Base-by-base conservation (phyloP, 2,113 vertebrate genomes). In the Alces alces region DNA sequence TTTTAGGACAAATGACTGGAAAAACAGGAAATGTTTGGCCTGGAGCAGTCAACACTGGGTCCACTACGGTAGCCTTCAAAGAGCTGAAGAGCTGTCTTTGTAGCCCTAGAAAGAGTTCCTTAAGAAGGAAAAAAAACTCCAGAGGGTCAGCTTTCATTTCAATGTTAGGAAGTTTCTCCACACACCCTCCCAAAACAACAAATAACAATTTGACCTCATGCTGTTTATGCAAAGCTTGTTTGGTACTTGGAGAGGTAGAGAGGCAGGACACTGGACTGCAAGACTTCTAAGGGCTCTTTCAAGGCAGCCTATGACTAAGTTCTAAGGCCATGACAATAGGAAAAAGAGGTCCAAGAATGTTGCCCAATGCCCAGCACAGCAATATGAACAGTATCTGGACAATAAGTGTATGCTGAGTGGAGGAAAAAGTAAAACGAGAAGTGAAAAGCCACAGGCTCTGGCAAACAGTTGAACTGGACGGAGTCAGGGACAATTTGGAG, bases 21-120 rank as follows among this genome's bases (percentile, higher is more conserved):
- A 96, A 96, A 96, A 96, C 87, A 97, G 84, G 80, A 97, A 95
- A 88, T 78, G n/a, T 70, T 28, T 96, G 87, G 39, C 80, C 73
- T 78, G 57, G 70, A 76, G 83, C 94, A 79, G 16, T 83, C 39
- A 58, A 91, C 27, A 15, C 79, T 79, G 66, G 30, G 57, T 66
- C 47, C 43, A 79, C 23, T 39, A 43, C 6, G 6, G 80, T 13
- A 80, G 80, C 87, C 55, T 89, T 95, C 78, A 96, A 83, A 52
- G 43, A 83, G 58, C n/a, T 91, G 50, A 55, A 88, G 57, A 91
- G 12, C 36, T 80, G 7, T 90, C 90, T 97, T 92, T 92, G 87
- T 87, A 89, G 79, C 89, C 58, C 97, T 80, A 97, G 78, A 93
- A 96, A 96, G 79, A 27, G 70, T 89, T 94, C 79, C 79, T 89